Evolutionary conservation across 2,888 invertebrate genomes (phyloP).

Genomic region (Hyles lineata): DNA sequence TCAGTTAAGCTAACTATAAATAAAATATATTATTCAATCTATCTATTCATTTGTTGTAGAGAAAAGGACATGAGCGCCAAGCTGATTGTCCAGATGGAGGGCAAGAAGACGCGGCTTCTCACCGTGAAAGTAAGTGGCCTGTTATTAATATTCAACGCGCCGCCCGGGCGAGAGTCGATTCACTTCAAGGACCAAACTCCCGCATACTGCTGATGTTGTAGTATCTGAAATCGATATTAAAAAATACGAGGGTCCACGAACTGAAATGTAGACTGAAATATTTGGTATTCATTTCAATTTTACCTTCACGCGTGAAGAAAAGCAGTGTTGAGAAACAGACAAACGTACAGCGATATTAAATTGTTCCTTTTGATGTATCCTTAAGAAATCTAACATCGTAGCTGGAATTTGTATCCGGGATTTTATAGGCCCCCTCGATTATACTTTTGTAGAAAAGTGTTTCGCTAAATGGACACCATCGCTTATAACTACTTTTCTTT

Average conservation of each 20-base stretch:
- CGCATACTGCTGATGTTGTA: not conserved
- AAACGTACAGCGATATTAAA: not conserved
- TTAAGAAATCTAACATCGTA: not conserved
- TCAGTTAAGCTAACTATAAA: no score
- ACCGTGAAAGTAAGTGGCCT: conserved; percentile 88
- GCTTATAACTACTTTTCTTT: no score
- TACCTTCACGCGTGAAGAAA: no score
- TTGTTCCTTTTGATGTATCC: not conserved
- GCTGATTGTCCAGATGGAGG: conserved; percentile 93
- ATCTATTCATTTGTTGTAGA: conserved; percentile 81
- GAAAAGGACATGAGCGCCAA: conserved; percentile 93
- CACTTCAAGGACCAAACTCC: conserved; percentile 1
- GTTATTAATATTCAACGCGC: conserved; percentile 28
- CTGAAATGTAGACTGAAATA: no score
- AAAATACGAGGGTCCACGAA: not conserved
- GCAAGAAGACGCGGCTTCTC: conserved; percentile 91
- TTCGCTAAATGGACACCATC: no score
- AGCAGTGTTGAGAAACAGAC: no score
- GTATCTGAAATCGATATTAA: not conserved
- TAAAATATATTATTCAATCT: not conserved
- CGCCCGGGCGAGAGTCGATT: not conserved
- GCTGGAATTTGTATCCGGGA: no score
- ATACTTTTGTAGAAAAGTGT: no score
- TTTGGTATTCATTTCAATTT: no score
- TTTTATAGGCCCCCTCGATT: no score